These are phyloP conservation scores for Euclidia mi DNA, from an alignment of 2,888 invertebrate species.

Conservation along the genomic window DNA sequence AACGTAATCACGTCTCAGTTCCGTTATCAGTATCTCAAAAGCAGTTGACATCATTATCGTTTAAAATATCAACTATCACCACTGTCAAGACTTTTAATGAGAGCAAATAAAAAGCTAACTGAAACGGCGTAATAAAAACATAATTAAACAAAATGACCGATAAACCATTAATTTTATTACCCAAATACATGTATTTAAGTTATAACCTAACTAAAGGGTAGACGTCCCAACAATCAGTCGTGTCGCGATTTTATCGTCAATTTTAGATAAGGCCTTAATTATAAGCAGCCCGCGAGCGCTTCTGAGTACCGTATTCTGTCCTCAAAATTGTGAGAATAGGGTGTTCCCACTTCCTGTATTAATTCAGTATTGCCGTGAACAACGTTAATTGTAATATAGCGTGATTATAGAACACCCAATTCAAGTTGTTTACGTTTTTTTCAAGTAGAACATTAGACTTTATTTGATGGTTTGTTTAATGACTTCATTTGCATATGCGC, in stretches of 20 bases:
- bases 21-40: too few species aligned
- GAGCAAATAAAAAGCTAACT: not conserved
- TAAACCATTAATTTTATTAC: constrained; percentile 17
- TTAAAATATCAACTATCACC: too few species aligned
- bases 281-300: constrained; percentile 38
- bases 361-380: constrained; percentile 69
- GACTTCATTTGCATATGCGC: constrained; percentile 56
- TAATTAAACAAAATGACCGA: not conserved
- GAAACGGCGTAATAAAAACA: not conserved
- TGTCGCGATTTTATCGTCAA: constrained; percentile 49
- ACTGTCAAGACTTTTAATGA: too few species aligned
- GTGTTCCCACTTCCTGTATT: constrained; percentile 70
- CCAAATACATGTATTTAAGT: constrained; percentile 18
- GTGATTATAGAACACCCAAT: constrained; percentile 76
- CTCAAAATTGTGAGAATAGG: constrained; percentile 38
- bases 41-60: too few species aligned
- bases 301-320: constrained; percentile 24
- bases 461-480: constrained; percentile 56
- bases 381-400: constrained; percentile 79
- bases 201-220: constrained; percentile 39
- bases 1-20: too few species aligned
- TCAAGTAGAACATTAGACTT: constrained; percentile 57
- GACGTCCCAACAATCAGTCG: constrained; percentile 35
- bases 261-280: constrained; percentile 45
- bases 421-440: constrained; percentile 65